Conservation (phyloP, 2,888 invertebrate species). For the Cantharis flavilabris region DNA sequence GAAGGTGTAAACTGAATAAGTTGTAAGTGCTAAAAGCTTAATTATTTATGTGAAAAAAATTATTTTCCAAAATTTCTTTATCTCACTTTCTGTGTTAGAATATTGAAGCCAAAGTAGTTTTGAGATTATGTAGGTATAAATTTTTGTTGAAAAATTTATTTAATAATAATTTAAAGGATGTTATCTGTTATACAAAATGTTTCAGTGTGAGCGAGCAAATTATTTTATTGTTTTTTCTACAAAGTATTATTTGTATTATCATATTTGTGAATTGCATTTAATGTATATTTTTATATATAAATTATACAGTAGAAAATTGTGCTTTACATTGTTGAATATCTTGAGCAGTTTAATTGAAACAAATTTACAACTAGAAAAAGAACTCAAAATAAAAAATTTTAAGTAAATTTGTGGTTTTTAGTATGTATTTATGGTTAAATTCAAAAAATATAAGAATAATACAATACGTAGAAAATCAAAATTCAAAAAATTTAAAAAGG, state of each 20-base stretch:
- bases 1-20: not conserved
- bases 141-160: not conserved
- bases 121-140: not conserved
- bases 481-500: too few relatives aligned
- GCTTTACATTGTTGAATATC: not conserved
- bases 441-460: too few relatives aligned
- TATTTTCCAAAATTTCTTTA: not conserved
- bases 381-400: too few relatives aligned
- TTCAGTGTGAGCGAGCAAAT: not conserved
- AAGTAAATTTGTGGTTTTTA: too few relatives aligned
- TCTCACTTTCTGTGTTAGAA: not conserved
- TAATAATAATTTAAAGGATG: not conserved
- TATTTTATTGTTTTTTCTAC: not conserved
- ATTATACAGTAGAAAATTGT: not conserved
- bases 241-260: not conserved
- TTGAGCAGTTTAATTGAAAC: not conserved
- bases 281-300: not conserved
- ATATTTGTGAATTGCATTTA: not conserved
- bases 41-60: not conserved
- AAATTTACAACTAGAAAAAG: not conserved
- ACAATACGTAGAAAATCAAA: too few relatives aligned
- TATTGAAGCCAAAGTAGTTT: not conserved
- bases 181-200: not conserved
- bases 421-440: too few relatives aligned
- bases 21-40: not conserved